Percentiles rank a stretch among this genome's conserved stretches.
These are phyloP conservation scores for Cosmia trapezina DNA, from an alignment of 2,888 invertebrate genomes.

Conservation along the genomic window DNA sequence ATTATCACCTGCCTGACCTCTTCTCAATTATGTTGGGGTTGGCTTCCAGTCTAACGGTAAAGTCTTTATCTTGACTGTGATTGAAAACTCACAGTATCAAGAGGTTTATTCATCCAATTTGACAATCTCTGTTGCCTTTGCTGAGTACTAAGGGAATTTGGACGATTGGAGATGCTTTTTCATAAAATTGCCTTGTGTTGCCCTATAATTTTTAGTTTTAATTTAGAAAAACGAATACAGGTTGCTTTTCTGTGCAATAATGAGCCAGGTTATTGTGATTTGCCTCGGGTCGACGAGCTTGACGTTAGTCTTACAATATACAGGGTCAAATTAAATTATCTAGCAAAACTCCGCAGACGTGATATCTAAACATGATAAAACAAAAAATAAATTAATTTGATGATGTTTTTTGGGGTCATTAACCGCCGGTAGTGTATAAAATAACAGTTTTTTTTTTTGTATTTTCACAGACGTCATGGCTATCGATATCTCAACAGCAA, in stretches of 20 bases:
- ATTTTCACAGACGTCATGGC: too few species aligned
- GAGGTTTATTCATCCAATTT: constrained; percentile 39
- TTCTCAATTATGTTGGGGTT: background rate
- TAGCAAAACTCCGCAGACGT: too few species aligned
- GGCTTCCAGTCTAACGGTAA: constrained; percentile 2
- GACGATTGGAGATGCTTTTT: constrained; percentile 70
- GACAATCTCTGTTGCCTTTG: constrained; percentile 80
- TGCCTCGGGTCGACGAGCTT: constrained; percentile 1
- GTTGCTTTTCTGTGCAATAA: constrained; percentile 17
- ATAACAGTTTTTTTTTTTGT: too few species aligned
- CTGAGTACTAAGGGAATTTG: constrained; percentile 74
- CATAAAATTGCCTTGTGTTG: constrained; percentile 27
- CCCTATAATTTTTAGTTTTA: constrained; percentile 30
- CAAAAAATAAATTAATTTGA: too few species aligned
- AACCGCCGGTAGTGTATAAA: too few species aligned
- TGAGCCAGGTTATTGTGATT: constrained; percentile 29
- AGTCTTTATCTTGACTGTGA: constrained; percentile 69
- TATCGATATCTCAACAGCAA: too few species aligned
- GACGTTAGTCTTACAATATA: background rate
- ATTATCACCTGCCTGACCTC: background rate
- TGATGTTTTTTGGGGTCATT: too few species aligned
- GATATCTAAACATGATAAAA: too few species aligned
- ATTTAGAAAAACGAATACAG: background rate
- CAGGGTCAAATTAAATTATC: too few species aligned
- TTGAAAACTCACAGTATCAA: constrained; percentile 69